Evolutionary conservation across 2,888 invertebrate species (phyloP), one percentile per base, ranked within the genome.

Genomic region (Nasonovia ribisnigri): DNA sequence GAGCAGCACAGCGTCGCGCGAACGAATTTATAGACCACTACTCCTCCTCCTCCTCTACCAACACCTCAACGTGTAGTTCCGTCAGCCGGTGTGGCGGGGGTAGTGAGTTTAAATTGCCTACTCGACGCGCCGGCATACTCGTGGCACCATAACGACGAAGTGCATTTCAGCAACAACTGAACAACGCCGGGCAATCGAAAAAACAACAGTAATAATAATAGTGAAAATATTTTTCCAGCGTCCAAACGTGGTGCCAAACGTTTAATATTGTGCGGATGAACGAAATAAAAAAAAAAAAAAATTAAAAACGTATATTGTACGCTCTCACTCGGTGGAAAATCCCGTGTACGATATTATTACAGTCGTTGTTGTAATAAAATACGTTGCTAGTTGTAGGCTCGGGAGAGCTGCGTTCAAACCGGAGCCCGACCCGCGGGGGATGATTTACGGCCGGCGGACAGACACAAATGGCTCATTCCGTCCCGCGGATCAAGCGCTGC

Each of bases 51-150:
- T 8, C 11, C 46, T 11, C 46, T 46, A 1, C 46, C 46, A 0
- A n/a, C n/a, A 24, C 77, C 2, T 67, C n/a, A 1, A 6, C 77
- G 36, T 36, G 24, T 11, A 1, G n/a, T 84, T n/a, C 43, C 51
- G 84, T 54, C 0, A 0, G 11, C n/a, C n/a, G 6, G 11, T 60
- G 89, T 20, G 67, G 10, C 84, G 51, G 54, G 54, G 20, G 54
- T 13, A n/a, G 48, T 84, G 92, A 2, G 42, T 46, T 51, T 89
- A 57, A 89, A 57, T 93, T 93, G 92, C 89, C 54, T 93, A 89
- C 60, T 43, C 84, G 16, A 10, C 26, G n/a, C 92, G 92, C 92
- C 92, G 92, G 54, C 67, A 84, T 16, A 84, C 29, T 11, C n/a
- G 54, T 43, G 51, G 8, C 13, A 20, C n/a, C 1, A 11, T 46